phyloP scores from a whole-genome alignment of 2,113 vertebrate species.

The Plecturocebus donacophilus region DNA sequence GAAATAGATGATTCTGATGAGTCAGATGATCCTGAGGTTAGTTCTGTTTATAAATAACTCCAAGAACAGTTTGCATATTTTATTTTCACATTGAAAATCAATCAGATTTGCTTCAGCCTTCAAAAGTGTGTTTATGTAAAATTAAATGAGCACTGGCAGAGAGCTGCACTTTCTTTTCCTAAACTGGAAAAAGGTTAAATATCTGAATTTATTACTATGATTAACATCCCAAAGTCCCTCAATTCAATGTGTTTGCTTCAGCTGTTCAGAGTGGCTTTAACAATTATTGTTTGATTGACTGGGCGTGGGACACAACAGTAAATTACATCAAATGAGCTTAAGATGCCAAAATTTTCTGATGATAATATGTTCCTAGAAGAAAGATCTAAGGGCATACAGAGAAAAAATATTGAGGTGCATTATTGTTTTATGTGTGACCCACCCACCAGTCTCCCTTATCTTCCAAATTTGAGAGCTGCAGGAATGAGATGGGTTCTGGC shows the following conservation, averaged over 20 bases:
- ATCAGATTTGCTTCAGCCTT: no score
- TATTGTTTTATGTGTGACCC: not conserved
- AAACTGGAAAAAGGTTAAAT: not conserved
- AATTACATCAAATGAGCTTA: not conserved
- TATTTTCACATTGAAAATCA: no score
- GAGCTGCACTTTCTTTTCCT: no score
- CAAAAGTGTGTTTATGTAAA: no score
- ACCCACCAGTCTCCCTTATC: not conserved
- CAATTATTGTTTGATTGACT: not conserved
- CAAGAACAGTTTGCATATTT: no score
- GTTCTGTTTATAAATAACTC: no score
- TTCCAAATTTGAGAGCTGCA: not conserved
- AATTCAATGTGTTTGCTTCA: not conserved
- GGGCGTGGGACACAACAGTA: not conserved
- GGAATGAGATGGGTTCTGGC: not conserved
- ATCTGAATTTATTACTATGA: not conserved
- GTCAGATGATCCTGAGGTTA: no score
- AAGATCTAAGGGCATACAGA: not conserved
- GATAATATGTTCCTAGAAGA: not conserved
- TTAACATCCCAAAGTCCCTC: not conserved
- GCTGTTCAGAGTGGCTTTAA: not conserved
- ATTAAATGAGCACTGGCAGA: no score
- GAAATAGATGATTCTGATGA: no score
- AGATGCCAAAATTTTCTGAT: not conserved
- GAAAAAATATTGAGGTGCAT: not conserved